These are phyloP conservation scores for Hololepta plana DNA, from an alignment of 2,888 invertebrate genomes.

Conservation along the genomic window DNA sequence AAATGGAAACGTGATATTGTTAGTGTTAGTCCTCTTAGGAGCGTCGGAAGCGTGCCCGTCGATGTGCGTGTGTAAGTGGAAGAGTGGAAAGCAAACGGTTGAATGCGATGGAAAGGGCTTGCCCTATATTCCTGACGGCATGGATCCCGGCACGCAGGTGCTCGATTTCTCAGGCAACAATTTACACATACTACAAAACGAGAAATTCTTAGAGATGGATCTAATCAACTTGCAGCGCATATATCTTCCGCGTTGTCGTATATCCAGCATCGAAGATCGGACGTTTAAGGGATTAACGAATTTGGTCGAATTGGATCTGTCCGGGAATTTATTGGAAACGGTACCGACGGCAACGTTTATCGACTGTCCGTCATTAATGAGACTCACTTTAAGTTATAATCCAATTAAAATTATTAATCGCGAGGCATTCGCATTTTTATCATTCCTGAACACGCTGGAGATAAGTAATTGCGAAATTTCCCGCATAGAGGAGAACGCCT, in stretches of 20 bases:
- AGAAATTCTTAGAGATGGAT: slow-evolving; percentile 60
- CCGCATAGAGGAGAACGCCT: slow-evolving; percentile 59
- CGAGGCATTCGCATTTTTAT: slow-evolving; percentile 54
- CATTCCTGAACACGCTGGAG: slow-evolving; percentile 62
- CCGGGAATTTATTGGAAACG: slow-evolving; percentile 58
- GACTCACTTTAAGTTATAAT: slow-evolving; percentile 63
- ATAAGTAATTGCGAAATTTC: slow-evolving; percentile 65
- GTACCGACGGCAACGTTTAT: slow-evolving; percentile 65
- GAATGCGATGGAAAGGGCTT: slow-evolving; percentile 69
- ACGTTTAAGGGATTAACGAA: slow-evolving; percentile 74
- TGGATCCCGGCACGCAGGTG: slow-evolving; percentile 74
- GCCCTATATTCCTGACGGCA: slow-evolving; percentile 55
- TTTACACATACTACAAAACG: slow-evolving; percentile 56
- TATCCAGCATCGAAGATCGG: slow-evolving; percentile 58
- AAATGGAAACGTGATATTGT: too few species aligned
- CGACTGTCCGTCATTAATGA: slow-evolving; percentile 66
- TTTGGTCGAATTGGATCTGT: slow-evolving; percentile 74
- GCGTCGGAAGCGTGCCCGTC: slow-evolving; percentile 64
- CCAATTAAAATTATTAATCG: slow-evolving; percentile 56
- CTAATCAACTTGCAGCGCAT: slow-evolving; percentile 77
- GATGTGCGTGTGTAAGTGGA: slow-evolving; percentile 80
- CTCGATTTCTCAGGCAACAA: slow-evolving; percentile 72
- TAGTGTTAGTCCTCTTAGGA: too few species aligned
- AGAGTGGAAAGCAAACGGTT: slow-evolving; percentile 78
- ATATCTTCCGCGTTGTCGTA: slow-evolving; percentile 58